Evolutionary conservation across 2,113 vertebrate species (phyloP), one percentile per base, ranked within the genome.

Genomic region (Psilopsiagon aurifrons): DNA sequence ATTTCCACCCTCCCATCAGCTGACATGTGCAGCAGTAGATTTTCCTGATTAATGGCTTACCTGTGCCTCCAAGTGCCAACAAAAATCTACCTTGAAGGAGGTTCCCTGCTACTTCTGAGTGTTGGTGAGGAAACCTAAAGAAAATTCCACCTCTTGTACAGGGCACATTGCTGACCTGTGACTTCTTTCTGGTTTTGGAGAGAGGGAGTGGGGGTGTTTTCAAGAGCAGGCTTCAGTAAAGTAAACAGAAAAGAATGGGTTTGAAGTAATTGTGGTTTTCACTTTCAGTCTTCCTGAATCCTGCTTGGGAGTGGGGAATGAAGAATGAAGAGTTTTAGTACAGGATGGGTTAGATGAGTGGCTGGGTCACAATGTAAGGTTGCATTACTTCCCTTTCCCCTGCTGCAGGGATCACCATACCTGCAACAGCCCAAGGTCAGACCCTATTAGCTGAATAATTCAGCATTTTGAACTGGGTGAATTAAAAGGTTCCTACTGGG

Each of bases 31-130:
- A 71, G 63, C 33, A 9, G 76, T 51, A 95, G 85, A 37, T 67
- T n/a, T 78, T 90, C 43, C 33, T 84, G 80, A 96, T 97, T 95
- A 95, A 92, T 95, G 81, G 79, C 95, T 96, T 93, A 97, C 86
- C 87, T 94, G 60, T 96, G 88, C 95, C 64, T 80, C 41, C 71
- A 91, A 71, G 74, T 92, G 86, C 80, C 81, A 88, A 86, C 76
- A 90, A 80, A 97, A 97, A 87, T 84, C 41, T 84, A 47, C 76
- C 11, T 43, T 91, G n/a, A 43, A 71, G 27, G 87, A 90, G 86
- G 63, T 92, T 97, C 87, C 68, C 77, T 73, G 92, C 84, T 77
- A 60, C 51, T 91, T 86, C 69, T 84, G 92, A 86, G 64, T 90
- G 75, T 57, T 3, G 18, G 63, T 97, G 62, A 95, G 83, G 92